A percentile compares a stretch with the other conserved stretches of the same genome.
Evolutionary conservation across 2,113 vertebrate genomes (phyloP).

Genomic region (Thinocorus orbignyianus): DNA sequence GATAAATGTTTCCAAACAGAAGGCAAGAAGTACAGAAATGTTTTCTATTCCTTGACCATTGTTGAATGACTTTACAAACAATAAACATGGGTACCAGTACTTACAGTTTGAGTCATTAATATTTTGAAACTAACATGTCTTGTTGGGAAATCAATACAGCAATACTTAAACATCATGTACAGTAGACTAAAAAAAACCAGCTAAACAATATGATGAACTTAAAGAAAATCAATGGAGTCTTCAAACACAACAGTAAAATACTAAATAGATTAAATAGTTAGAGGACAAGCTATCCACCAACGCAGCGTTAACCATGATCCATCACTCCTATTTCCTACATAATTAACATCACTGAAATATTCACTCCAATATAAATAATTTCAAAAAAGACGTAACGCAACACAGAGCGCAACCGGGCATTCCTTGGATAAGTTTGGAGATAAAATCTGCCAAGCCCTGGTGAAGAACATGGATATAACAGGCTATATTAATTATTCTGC

Average conservation of each 20-base stretch:
- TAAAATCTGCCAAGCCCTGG: background rate
- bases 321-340: background rate
- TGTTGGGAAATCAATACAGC: constrained; percentile 73
- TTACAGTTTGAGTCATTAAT: constrained; percentile 53
- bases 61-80: constrained; percentile 16
- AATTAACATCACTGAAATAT: constrained; percentile 19
- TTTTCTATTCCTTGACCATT: constrained; percentile 4
- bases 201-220: constrained; percentile 54
- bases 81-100: background rate
- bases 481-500: background rate
- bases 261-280: constrained; percentile 29
- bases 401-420: background rate
- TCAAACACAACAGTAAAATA: constrained; percentile 58
- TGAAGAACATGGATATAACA: background rate
- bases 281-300: constrained; percentile 22
- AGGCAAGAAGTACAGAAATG: background rate
- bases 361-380: background rate
- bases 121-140: constrained; percentile 69
- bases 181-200: constrained; percentile 9
- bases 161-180: constrained; percentile 52
- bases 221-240: constrained; percentile 65
- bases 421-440: background rate
- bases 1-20: background rate
- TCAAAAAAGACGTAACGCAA: background rate
- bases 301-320: constrained; percentile 14